Base-by-base conservation (phyloP, 2,888 invertebrate genomes). In the Cataglyphis livida region DNA sequence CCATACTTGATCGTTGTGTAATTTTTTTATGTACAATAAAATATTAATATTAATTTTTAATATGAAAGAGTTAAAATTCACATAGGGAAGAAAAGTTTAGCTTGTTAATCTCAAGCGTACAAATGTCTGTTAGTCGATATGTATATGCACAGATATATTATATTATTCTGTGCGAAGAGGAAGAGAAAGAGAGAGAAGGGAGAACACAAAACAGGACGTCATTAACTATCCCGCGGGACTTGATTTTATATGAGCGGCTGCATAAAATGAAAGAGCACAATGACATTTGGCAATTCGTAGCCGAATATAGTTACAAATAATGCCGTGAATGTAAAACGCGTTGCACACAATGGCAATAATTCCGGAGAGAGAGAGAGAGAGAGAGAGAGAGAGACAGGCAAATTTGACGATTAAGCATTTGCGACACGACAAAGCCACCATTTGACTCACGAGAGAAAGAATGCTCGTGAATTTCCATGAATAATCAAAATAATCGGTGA, bases 201-300 rank as follows among this genome's bases (percentile, higher is more conserved):
- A 75, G 35, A 75, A 64, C 32, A 54, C 54, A 71, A 57, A 71
- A 78, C 71, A 44, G 78, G 44, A 78, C 73, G 73, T 78, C 73
- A 71, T 78, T 78, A 78, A 59, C 54, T 59, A 57, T 70, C 41
- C 48, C 44, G 12, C 12, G 73, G 21, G 57, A 78, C 18, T 78
- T 18, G 78, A 78, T 78, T 78, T 78, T 59, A 57, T 25, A 59
- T n/a, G 41, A 57, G 70, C 71, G 32, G 71, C 41, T 78, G 57
- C 28, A 32, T 70, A 71, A 78, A 78, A 78, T 59, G 78, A 15
- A 71, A 59, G 71, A 51, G 51, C 51, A 12, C 57, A 48, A 79
- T 59, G 71, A 71, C 59, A 59, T 51, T 51, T 44, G 59, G 25
- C 59, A 44, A 48, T 18, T 48, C 15, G 44, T 12, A 59, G 78